Percentiles rank a stretch among this genome's conserved stretches.
Conservation (phyloP, 2,888 invertebrate genomes). For the Hydrotaea diabolus region DNA sequence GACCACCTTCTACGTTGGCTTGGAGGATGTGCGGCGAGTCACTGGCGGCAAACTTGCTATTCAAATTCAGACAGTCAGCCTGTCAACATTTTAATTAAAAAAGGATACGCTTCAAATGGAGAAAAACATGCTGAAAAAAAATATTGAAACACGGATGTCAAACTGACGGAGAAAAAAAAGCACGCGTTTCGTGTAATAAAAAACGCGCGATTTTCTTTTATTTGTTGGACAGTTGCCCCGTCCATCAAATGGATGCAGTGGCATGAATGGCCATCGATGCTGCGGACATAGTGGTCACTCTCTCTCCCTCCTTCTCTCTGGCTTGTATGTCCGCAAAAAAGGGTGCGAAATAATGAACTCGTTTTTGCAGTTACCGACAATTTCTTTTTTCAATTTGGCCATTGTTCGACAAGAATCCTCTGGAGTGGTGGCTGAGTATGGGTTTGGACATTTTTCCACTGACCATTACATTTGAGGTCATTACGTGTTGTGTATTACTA, state of each 20-base stretch:
- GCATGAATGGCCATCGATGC: neutral
- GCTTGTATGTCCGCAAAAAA: conserved; percentile 70
- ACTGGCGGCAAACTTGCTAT: conserved; percentile 66
- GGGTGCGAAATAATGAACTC: conserved; percentile 80
- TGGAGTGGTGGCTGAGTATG: conserved; percentile 14
- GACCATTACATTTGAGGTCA: conserved; percentile 73
- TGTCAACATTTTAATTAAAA: conserved; percentile 82
- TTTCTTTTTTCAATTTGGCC: conserved; percentile 79
- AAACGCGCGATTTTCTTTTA: conserved; percentile 75
- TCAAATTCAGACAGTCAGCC: conserved; percentile 70
- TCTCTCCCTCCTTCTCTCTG: too few relatives aligned
- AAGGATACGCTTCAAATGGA: conserved; percentile 77
- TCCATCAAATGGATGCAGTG: neutral
- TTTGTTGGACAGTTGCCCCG: conserved; percentile 26
- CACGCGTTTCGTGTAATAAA: conserved; percentile 69
- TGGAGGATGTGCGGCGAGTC: neutral
- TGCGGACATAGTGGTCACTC: neutral
- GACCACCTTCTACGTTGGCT: neutral
- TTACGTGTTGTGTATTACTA: conserved; percentile 76
- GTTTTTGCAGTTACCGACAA: conserved; percentile 79
- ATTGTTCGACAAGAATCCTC: conserved; percentile 37
- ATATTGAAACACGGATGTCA: conserved; percentile 64
- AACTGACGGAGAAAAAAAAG: conserved; percentile 20
- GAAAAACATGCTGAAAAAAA: conserved; percentile 42
- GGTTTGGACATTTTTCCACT: conserved; percentile 63